These are phyloP conservation scores for Melinopterus prodromus DNA, from an alignment of 2,888 invertebrate genomes.

Conservation along the genomic window DNA sequence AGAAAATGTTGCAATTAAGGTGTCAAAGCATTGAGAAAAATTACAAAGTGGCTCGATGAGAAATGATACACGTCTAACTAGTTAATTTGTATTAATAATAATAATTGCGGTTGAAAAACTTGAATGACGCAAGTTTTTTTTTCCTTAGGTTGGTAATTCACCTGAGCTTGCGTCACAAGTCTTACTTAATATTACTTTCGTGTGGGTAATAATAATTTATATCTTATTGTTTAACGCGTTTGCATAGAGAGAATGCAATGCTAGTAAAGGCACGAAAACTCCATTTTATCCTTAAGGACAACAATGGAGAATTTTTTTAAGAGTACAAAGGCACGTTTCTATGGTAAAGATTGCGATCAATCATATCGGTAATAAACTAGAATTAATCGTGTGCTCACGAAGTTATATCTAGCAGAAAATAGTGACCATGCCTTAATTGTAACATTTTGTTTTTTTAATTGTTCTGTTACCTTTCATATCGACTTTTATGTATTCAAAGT, in stretches of 20 bases:
- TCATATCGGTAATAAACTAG: not conserved
- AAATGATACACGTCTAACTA: no score
- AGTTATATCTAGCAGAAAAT: no score
- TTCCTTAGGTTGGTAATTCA: not conserved
- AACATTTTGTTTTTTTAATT: slow-evolving; percentile 21
- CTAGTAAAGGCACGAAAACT: not conserved
- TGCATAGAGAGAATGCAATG: no score
- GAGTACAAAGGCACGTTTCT: not conserved
- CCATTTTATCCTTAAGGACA: not conserved
- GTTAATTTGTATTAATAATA: no score
- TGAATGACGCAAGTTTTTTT: not conserved
- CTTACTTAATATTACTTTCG: not conserved
- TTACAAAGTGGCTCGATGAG: no score
- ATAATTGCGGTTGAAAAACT: not conserved
- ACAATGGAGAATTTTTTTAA: not conserved
- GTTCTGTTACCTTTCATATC: not conserved
- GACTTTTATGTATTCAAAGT: not conserved
- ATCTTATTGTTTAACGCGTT: not conserved
- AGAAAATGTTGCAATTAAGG: not conserved
- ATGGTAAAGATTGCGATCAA: not conserved
- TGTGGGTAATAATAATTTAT: not conserved
- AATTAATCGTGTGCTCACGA: slow-evolving; percentile 9
- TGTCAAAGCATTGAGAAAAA: not conserved
- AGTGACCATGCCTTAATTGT: slow-evolving; percentile 15
- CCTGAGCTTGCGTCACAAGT: not conserved